Conservation (phyloP, 2,797 vertebrate species). For the Mormyrops boulengeri region DNA sequence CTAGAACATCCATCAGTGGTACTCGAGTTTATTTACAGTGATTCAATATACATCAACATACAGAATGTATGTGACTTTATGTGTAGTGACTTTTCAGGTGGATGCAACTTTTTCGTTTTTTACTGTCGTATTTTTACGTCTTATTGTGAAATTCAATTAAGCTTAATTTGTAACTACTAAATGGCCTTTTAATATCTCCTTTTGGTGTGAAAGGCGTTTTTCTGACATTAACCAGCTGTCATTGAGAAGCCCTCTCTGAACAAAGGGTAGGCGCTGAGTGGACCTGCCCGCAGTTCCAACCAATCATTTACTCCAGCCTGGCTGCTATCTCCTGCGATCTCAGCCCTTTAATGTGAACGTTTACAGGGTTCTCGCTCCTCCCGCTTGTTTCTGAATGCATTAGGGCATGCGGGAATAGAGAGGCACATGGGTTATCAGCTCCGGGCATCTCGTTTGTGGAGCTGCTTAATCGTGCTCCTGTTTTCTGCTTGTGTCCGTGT, state of each 20-base stretch:
- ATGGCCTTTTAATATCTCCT: background rate
- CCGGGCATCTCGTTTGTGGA: conserved; percentile 65
- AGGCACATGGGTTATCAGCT: conserved; percentile 58
- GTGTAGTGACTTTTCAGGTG: background rate
- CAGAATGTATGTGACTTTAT: no score
- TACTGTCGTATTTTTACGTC: background rate
- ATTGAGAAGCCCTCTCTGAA: background rate
- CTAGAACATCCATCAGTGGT: background rate
- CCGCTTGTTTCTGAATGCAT: conserved; percentile 51
- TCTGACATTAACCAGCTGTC: background rate
- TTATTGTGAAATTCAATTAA: background rate
- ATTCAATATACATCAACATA: background rate
- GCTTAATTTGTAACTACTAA: background rate
- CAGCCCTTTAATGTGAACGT: conserved; percentile 60
- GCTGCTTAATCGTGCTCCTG: conserved; percentile 53
- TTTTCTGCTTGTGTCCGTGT: conserved; percentile 45
- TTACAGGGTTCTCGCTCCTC: conserved; percentile 50
- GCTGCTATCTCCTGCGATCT: conserved; percentile 51
- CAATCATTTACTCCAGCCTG: conserved; percentile 3
- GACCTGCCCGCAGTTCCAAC: background rate
- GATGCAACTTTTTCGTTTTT: background rate
- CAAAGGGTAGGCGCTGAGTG: background rate
- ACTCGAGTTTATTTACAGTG: background rate
- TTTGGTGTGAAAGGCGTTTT: background rate
- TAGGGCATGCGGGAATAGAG: conserved; percentile 61